Base-by-base conservation (phyloP, 2,797 vertebrate species). In the Brachymystax lenok region DNA sequence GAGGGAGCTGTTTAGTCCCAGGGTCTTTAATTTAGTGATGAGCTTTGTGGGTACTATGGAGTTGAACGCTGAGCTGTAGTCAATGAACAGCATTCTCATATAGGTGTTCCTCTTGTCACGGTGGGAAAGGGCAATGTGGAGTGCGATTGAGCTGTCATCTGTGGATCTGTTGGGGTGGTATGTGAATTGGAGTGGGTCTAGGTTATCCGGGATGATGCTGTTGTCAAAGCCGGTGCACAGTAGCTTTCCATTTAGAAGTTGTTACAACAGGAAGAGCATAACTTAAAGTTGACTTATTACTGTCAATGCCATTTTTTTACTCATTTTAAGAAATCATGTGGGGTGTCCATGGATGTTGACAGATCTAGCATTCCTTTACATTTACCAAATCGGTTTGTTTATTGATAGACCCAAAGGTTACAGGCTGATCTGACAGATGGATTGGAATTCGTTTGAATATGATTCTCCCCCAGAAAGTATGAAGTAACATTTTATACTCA, bases 271-370 rank as follows among this genome's bases (percentile, higher is more conserved):
- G 75, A 73, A 17, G 13, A 56, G 4, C n/a, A n/a, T 61, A 68
- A 76, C 33, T 67, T 24, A 16, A 66, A 12, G 19, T 50, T 77
- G 79, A 81, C 75, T 73, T 69, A 79, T 70, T 73, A 77, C 71
- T 59, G 66, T 74, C 24, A 67, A 59, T 61, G 76, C 71, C 59
- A 59, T 33, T 50, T 72, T 35, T 63, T 71, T 50, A 75, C 74
- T 71, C 51, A 77, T 74, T 69, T 27, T 61, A 69, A 68, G 66
- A 77, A 77, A 61, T 69, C 73, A 71, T 71, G 59, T 52, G 16
- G 14, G 66, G 68, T 51, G 69, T 78, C 68, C n/a, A 54, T 52
- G 51, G n/a, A 73, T 51, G 50, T 40, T 68, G 63, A 66, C 63
- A 30, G 63, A 66, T 66, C 24, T 66, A 66, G 12, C 14, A 28